A percentile compares a stretch with the other conserved stretches of the same genome.
These are phyloP conservation scores for Lasioglossum lativentre DNA, from an alignment of 2,888 invertebrate genomes.

Conservation along the genomic window DNA sequence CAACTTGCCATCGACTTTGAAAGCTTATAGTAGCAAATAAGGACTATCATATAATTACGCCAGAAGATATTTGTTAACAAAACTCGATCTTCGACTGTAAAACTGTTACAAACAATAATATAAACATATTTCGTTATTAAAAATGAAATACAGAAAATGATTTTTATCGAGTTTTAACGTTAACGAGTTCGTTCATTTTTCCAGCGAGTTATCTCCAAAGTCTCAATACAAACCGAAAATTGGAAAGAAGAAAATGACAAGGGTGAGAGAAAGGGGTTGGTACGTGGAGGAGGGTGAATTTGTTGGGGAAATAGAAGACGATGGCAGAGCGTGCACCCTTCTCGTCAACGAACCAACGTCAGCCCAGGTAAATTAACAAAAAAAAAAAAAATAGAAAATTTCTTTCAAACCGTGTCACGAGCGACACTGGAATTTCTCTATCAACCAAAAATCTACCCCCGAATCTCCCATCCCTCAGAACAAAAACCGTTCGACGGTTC, in stretches of 20 bases:
- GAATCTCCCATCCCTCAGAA: no score
- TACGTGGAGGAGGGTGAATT: slow-evolving; percentile 55
- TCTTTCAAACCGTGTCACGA: no score
- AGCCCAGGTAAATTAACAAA: slow-evolving; percentile 31
- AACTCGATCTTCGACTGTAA: not conserved
- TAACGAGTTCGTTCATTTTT: slow-evolving; percentile 9
- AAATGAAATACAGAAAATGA: no score
- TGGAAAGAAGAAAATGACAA: slow-evolving; percentile 19
- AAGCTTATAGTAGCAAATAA: not conserved
- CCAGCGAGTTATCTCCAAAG: no score
- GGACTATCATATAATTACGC: not conserved
- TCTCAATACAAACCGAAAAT: not conserved
- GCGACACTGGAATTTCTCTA: no score
- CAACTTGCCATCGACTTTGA: not conserved
- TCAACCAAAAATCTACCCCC: not conserved
- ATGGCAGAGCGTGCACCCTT: slow-evolving; percentile 48
- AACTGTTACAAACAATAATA: not conserved
- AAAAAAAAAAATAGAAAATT: no score
- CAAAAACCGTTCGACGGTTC: not conserved
- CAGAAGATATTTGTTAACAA: no score
- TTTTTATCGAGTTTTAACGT: no score
- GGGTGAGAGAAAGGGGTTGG: slow-evolving; percentile 24
- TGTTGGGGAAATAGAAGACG: slow-evolving; percentile 31
- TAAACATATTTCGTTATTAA: not conserved
- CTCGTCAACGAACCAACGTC: no score